A percentile compares a stretch with the other conserved stretches of the same genome.
Evolutionary conservation across 2,888 invertebrate species (phyloP).

Genomic region (Diaphora mendica): DNA sequence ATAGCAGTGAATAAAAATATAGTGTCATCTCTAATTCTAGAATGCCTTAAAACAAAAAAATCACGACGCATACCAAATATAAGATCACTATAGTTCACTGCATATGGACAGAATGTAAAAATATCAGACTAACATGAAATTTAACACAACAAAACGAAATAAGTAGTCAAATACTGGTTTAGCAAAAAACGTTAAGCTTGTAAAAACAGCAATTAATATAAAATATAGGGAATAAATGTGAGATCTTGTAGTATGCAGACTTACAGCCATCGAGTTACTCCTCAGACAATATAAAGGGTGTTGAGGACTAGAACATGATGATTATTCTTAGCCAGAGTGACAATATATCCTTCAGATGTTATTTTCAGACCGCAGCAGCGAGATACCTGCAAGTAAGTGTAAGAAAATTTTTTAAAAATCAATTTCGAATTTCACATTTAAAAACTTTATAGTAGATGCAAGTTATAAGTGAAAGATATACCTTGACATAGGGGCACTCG

Average conservation of each 20-base stretch:
- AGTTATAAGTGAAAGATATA: constrained; percentile 63
- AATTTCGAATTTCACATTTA: not conserved
- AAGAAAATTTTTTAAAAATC: not conserved
- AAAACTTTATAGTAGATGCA: not conserved
- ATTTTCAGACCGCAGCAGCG: constrained; percentile 99
- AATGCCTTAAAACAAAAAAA: constrained; percentile 72
- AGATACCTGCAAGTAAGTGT: constrained; percentile 91
- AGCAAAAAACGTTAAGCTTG: constrained; percentile 85
- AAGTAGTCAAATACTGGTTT: constrained; percentile 86
- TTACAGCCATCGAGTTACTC: constrained; percentile 85
- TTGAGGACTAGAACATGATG: constrained; percentile 98
- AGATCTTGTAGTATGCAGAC: constrained; percentile 87
- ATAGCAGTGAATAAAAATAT: constrained; percentile 74
- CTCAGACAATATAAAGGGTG: constrained; percentile 96
- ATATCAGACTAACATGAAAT: constrained; percentile 82
- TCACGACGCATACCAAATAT: constrained; percentile 67
- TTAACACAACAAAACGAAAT: constrained; percentile 82
- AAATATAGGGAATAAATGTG: constrained; percentile 86
- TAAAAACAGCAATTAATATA: constrained; percentile 86
- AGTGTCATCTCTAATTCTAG: constrained; percentile 63
- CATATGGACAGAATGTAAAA: constrained; percentile 72
- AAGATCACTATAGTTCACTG: constrained; percentile 74
- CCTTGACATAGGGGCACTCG: constrained; percentile 99
- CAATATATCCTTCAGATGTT: constrained; percentile 98
- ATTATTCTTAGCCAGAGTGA: constrained; percentile 99